Evolutionary conservation across 2,113 vertebrate species (phyloP), one percentile per base, ranked within the genome.

Genomic region (Casuarius casuarius): DNA sequence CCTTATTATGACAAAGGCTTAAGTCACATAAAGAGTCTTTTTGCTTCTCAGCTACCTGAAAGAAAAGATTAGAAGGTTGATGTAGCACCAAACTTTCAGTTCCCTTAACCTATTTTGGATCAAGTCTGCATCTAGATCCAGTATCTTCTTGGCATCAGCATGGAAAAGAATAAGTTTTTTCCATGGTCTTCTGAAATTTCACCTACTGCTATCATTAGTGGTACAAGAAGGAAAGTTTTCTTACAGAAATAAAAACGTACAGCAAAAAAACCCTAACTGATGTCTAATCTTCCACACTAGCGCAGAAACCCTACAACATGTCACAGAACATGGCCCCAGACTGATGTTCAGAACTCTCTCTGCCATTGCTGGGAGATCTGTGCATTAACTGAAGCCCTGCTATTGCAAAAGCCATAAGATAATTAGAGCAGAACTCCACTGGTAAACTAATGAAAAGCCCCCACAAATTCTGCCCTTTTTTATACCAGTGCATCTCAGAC

Each of bases 301-400:
- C 19, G 16, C 9, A 65, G 54, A 85, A 85, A 76, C 9, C 25
- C 23, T 9, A 19, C 16, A 5, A 2, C 0, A 0, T n/a, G 40
- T 49, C 75, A 44, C n/a, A 67, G 35, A 66, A 26, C n/a, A 28
- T 0, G 0, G 68, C 44, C 28, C 46, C 6, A 26, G 70, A 7
- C 18, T 31, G 49, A 44, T 38, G 63, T 10, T 52, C 70, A 56
- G 31, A 40, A 61, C 68, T 67, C 62, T 35, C 11, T 74, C 22
- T 52, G 31, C 12, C 79, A 15, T 4, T 71, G 68, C 76, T 82
- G 58, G n/a, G 40, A 87, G 21, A 58, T 22, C 46, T n/a, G 1
- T 7, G 21, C n/a, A 56, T 13, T 70, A 52, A 89, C 0, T 46
- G 58, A 86, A 87, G 52, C 19, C 31, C n/a, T 46, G 38, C n/a